Percentiles rank a stretch among this genome's conserved stretches.
phyloP scores from a whole-genome alignment of 2,888 invertebrate species.

The Agrotis exclamationis region DNA sequence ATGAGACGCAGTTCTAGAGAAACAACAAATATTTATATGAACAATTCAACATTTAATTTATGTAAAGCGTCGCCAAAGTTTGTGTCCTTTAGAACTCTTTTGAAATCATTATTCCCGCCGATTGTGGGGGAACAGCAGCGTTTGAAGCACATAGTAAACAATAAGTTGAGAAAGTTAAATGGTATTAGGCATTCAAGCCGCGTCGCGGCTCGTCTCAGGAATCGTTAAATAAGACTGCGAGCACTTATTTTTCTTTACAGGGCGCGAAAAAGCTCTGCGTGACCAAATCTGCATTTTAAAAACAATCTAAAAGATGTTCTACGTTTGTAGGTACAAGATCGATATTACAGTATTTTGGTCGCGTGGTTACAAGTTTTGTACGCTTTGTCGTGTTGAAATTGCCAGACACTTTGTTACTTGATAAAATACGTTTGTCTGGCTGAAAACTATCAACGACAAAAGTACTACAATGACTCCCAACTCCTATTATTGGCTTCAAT shows the following conservation, averaged over 20 bases:
- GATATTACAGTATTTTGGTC: not conserved
- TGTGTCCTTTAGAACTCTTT: slow-evolving; percentile 68
- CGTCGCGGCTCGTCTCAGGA: slow-evolving; percentile 77
- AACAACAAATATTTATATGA: slow-evolving; percentile 60
- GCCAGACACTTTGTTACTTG: not conserved
- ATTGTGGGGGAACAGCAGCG: slow-evolving; percentile 32
- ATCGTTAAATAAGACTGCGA: slow-evolving; percentile 81
- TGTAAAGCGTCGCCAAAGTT: slow-evolving; percentile 73
- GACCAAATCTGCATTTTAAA: slow-evolving; percentile 30
- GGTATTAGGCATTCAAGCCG: slow-evolving; percentile 77
- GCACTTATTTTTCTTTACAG: slow-evolving; percentile 74
- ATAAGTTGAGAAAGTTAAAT: slow-evolving; percentile 71
- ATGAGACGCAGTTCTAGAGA: slow-evolving; percentile 43
- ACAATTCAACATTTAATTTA: slow-evolving; percentile 73
- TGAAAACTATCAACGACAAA: not conserved
- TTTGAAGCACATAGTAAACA: slow-evolving; percentile 78
- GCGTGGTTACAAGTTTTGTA: not conserved
- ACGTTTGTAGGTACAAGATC: not conserved
- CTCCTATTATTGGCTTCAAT: not conserved
- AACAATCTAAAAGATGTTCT: slow-evolving; percentile 15
- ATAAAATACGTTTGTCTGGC: not conserved
- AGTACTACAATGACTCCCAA: not conserved
- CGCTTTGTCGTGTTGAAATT: not conserved
- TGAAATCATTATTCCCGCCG: slow-evolving; percentile 70
- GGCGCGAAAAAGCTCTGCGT: slow-evolving; percentile 21